phyloP scores from a whole-genome alignment of 2,113 vertebrate genomes.

The Rhinoderma darwinii region DNA sequence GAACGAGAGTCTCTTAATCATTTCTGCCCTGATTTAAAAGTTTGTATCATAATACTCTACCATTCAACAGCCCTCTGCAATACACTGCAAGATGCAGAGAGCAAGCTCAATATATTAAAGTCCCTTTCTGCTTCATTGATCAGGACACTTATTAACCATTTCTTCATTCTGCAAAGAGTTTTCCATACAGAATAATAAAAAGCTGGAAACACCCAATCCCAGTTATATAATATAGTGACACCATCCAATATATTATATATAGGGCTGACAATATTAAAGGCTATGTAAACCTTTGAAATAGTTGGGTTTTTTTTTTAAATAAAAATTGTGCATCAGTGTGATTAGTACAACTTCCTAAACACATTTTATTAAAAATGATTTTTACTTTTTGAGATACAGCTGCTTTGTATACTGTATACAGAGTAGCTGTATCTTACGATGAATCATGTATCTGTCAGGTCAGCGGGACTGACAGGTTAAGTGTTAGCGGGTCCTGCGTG shows the following conservation, averaged over 20 bases:
- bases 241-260: neutral
- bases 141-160: neutral
- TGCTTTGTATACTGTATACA: no score
- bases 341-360: no score
- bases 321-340: no score
- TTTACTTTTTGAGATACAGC: no score
- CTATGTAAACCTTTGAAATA: no score
- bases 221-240: neutral
- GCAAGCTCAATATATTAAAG: neutral
- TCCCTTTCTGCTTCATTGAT: neutral
- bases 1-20: slow-evolving; percentile 16
- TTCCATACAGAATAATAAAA: neutral
- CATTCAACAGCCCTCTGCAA: neutral
- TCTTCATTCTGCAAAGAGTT: neutral
- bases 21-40: slow-evolving; percentile 37
- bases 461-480: no score
- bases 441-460: no score
- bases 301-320: no score
- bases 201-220: neutral
- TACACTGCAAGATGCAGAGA: neutral
- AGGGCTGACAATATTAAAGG: no score
- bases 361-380: no score
- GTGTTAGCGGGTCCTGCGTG: no score
- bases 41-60: neutral
- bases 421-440: no score